These are phyloP conservation scores for Spodoptera frugiperda DNA, from an alignment of 1,140 invertebrate species.

Conservation along the genomic window DNA sequence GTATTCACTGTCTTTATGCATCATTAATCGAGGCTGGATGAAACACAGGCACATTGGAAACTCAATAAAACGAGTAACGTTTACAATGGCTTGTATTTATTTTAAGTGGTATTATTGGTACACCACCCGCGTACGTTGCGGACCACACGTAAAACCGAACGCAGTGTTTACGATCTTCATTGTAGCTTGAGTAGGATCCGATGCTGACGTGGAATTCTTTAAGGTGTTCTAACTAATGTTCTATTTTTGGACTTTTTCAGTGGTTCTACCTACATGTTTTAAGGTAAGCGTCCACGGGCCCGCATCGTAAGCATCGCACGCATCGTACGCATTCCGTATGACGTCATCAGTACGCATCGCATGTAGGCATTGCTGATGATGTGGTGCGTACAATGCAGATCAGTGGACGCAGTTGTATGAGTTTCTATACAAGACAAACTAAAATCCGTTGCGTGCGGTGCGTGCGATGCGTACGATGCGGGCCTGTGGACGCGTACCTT, in stretches of 20 bases:
- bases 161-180: constrained; percentile 54
- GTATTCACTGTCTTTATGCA: constrained; percentile 60
- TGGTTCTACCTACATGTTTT: neutral
- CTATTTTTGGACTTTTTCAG: neutral
- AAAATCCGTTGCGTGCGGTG: too few relatives aligned
- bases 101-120: constrained; percentile 70
- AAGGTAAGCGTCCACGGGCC: too few relatives aligned
- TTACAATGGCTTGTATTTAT: constrained; percentile 69
- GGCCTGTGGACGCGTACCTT: too few relatives aligned
- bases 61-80: constrained; percentile 71
- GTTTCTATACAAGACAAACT: too few relatives aligned
- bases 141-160: constrained; percentile 76
- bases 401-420: too few relatives aligned
- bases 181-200: constrained; percentile 53
- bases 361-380: too few relatives aligned
- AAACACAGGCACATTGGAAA: constrained; percentile 62
- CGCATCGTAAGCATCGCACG: too few relatives aligned
- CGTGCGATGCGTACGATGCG: too few relatives aligned
- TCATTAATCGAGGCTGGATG: constrained; percentile 53
- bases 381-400: too few relatives aligned
- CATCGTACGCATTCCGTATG: too few relatives aligned
- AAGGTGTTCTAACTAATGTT: neutral
- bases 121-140: constrained; percentile 57
- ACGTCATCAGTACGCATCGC: too few relatives aligned
- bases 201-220: constrained; percentile 1